phyloP scores from a whole-genome alignment of 1,140 invertebrate genomes.

The Bombus pyrosoma region DNA sequence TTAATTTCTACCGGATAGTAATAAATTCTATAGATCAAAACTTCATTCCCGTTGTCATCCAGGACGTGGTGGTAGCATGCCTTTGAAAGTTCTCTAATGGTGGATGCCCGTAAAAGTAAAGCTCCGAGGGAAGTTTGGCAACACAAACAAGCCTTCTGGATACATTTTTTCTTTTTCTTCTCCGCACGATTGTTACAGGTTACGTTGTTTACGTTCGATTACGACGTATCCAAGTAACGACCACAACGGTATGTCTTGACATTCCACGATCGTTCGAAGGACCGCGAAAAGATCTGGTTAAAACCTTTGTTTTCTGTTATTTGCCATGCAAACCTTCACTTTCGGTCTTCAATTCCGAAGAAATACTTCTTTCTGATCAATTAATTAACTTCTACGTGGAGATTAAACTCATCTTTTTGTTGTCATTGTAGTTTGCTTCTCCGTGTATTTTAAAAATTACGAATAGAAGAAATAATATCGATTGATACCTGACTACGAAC shows the following conservation, averaged over 20 bases:
- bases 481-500: neutral
- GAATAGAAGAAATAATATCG: neutral
- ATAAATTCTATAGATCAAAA: constrained; percentile 39
- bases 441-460: neutral
- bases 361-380: neutral
- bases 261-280: neutral
- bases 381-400: neutral
- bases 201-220: constrained; percentile 30
- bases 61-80: neutral
- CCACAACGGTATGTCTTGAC: neutral
- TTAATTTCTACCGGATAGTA: constrained; percentile 7
- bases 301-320: neutral
- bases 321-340: neutral
- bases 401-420: neutral
- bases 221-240: neutral
- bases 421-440: neutral
- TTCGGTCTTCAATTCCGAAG: no score
- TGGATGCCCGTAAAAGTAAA: constrained; percentile 21
- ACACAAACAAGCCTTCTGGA: neutral
- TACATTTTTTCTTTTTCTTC: neutral
- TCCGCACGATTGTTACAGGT: neutral
- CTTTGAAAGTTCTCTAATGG: constrained; percentile 3
- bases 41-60: constrained; percentile 1
- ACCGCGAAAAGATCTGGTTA: neutral
- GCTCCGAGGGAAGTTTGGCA: constrained; percentile 23